Percentiles rank a stretch among this genome's conserved stretches.
Evolutionary conservation across 2,113 vertebrate genomes (phyloP).

Genomic region (Leucopternis melanops): DNA sequence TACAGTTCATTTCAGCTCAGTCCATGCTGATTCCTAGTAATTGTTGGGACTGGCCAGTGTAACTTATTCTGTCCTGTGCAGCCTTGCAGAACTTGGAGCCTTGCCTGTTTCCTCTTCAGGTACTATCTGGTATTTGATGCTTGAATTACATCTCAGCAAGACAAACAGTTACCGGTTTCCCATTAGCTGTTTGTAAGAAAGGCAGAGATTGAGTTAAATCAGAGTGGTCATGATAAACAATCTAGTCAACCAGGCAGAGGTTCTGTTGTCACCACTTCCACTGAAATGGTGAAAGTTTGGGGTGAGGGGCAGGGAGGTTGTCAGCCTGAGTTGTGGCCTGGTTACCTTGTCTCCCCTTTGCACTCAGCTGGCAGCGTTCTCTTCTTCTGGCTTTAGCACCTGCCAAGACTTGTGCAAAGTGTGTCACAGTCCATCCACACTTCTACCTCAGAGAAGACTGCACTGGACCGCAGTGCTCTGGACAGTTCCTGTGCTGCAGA

Average conservation of each 20-base stretch:
- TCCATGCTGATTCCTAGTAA: neutral
- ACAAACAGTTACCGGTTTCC: neutral
- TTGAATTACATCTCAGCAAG: neutral
- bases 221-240: neutral
- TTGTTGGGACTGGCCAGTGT: neutral
- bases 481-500: conserved; percentile 85
- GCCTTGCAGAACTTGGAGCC: neutral
- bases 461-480: conserved; percentile 55
- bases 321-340: neutral
- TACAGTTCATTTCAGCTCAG: neutral
- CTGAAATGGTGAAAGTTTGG: neutral
- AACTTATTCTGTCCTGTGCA: neutral
- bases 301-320: neutral
- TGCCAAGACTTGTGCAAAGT: conserved; percentile 64
- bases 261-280: neutral
- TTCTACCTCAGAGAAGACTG: conserved; percentile 39
- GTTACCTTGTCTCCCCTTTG: neutral
- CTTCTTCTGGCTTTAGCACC: conserved; percentile 63
- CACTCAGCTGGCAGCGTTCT: neutral
- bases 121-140: neutral
- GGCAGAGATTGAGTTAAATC: neutral
- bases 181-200: neutral
- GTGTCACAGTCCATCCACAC: conserved; percentile 54
- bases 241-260: neutral
- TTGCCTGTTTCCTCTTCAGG: neutral